Evolutionary conservation across 2,113 vertebrate genomes (phyloP), one percentile per base, ranked within the genome.

Genomic region (Fulmarus glacialis): DNA sequence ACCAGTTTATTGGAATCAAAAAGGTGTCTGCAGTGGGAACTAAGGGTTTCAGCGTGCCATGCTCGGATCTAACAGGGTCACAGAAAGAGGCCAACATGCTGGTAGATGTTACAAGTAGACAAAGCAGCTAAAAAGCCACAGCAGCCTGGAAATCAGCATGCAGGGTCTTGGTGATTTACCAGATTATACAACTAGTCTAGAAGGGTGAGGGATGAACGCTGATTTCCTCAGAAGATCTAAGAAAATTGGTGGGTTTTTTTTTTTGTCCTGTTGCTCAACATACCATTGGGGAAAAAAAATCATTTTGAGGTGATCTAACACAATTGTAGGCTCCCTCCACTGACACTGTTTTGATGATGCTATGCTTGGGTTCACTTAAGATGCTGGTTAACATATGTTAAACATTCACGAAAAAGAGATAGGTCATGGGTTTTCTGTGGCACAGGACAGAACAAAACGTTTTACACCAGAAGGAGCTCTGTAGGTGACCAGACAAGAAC

Each of bases 31-130:
- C 26, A 27, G 48, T 15, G 38, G 48, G 30, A 62, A 63, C 8
- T 6, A 11, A 20, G 12, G 14, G 9, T 18, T 58, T 74, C 45
- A 2, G 17, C 11, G 42, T 17, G 68, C 16, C 1, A 0, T 21
- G n/a, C 27, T 71, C 1, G 1, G 36, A 15, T 36, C 24, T 66
- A 26, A 64, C 7, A 21, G 13, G 30, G 36, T 18, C n/a, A 19
- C 8, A 48, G 62, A 10, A 68, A 63, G 47, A n/a, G 32, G 12
- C 4, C 27, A 62, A 4, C 11, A 2, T 23, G 20, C n/a, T 38
- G 30, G 18, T 22, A 14, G 63, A 16, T 4, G 11, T 24, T 45
- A 26, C 24, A 53, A 55, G 45, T 3, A 68, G 36, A 15, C 11
- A 43, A 64, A 75, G 36, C 43, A 40, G 24, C 7, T 19, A 29